Evolutionary conservation across 2,888 invertebrate species (phyloP).

Genomic region (Choristoneura rosaceana): DNA sequence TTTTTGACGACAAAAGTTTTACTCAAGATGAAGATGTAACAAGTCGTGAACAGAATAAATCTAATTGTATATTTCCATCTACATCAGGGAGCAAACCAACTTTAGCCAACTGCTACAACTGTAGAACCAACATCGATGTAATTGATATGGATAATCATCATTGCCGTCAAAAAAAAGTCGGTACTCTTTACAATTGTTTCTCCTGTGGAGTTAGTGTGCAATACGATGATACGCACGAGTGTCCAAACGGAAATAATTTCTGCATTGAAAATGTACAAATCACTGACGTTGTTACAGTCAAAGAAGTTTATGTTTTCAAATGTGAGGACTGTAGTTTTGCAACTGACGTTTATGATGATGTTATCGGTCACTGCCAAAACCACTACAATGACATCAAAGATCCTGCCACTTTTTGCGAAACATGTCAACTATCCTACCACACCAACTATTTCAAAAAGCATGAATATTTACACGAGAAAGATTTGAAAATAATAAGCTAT

Average conservation of each 20-base stretch:
- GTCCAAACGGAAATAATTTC: neutral
- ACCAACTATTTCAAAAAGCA: neutral
- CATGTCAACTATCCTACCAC: neutral
- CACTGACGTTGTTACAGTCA: neutral
- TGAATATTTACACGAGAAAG: neutral
- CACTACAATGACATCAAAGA: neutral
- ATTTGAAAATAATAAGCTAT: neutral
- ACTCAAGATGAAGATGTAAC: neutral
- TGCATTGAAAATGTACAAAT: constrained; percentile 2
- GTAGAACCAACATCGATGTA: neutral
- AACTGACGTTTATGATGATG: neutral
- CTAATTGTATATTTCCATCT: neutral
- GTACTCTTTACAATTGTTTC: neutral
- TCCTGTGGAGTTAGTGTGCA: neutral
- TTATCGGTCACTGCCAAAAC: constrained; percentile 10
- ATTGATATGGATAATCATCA: neutral
- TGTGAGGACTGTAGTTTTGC: neutral
- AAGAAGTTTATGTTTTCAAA: neutral
- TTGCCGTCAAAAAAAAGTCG: neutral
- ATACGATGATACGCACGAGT: neutral
- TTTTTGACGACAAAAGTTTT: neutral
- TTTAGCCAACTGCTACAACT: constrained; percentile 2
- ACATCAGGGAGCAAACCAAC: neutral
- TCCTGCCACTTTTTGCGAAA: neutral
- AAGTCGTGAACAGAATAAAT: neutral